Conservation (phyloP, 2,888 invertebrate species). For the Aspidiotus rigidus region DNA sequence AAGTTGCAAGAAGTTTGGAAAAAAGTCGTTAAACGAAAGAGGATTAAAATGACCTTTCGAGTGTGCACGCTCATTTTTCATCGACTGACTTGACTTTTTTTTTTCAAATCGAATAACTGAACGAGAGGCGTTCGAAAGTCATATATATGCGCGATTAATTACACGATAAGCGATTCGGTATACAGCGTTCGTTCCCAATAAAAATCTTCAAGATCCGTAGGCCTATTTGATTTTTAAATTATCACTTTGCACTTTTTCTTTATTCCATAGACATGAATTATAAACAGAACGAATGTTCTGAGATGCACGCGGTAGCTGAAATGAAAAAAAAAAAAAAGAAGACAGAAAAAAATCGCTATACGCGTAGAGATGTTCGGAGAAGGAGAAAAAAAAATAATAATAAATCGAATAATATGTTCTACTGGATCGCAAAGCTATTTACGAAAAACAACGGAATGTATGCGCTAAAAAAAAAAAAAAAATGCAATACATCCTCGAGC, state of each 20-base stretch:
- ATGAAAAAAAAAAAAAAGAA: not conserved
- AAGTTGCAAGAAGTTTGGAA: no score
- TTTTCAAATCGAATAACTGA: not conserved
- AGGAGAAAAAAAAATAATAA: no score
- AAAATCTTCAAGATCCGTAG: no score
- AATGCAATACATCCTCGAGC: not conserved
- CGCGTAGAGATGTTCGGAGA: no score
- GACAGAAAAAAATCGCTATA: not conserved
- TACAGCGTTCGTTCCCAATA: no score
- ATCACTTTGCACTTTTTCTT: constrained; percentile 1
- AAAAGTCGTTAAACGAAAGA: no score
- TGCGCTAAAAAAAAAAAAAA: not conserved
- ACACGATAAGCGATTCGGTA: not conserved
- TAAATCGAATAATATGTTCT: no score
- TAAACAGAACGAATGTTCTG: no score
- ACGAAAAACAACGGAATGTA: not conserved
- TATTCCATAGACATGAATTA: no score
- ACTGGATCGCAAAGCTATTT: not conserved
- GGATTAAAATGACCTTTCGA: no score
- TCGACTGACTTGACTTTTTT: not conserved
- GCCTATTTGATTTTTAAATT: not conserved
- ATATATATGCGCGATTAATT: not conserved
- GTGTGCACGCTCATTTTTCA: not conserved
- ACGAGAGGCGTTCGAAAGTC: not conserved
- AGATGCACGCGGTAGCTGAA: not conserved